Conservation (phyloP, 1,140 invertebrate genomes). For the Aphidius gifuensis region DNA sequence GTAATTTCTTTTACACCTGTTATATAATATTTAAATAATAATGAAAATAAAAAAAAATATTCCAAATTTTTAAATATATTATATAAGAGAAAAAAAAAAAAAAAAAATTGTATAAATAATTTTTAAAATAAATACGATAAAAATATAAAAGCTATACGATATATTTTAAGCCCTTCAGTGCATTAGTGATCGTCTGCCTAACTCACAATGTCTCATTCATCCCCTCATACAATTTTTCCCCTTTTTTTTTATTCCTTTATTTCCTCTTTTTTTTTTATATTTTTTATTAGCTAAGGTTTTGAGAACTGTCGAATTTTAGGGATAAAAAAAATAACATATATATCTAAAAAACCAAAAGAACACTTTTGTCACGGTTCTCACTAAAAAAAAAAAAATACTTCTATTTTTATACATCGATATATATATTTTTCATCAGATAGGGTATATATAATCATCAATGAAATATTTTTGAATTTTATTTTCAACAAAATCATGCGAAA, state of each 20-base stretch:
- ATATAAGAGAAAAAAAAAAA: not conserved
- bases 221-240: too few relatives aligned
- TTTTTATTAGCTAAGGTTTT: conserved; percentile 15
- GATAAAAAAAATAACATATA: conserved; percentile 16
- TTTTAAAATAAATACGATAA: conserved; percentile 17
- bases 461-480: too few relatives aligned
- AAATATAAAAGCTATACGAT: too few relatives aligned
- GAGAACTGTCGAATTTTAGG: conserved; percentile 16
- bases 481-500: too few relatives aligned
- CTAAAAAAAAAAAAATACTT: conserved; percentile 24
- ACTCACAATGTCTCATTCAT: conserved; percentile 6
- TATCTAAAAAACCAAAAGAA: not conserved
- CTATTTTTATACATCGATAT: conserved; percentile 4
- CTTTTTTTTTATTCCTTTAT: conserved; percentile 15
- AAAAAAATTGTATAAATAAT: conserved; percentile 10
- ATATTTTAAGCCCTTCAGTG: conserved; percentile 13
- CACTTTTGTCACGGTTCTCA: conserved; percentile 24
- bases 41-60: not conserved
- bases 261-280: not conserved
- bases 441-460: conserved; percentile 18
- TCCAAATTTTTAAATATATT: too few relatives aligned
- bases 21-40: not conserved
- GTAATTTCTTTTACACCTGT: too few relatives aligned
- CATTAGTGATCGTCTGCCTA: not conserved
- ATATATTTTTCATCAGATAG: conserved; percentile 24